Evolutionary conservation across 2,113 vertebrate species (phyloP).

Genomic region (Crotalus tigris): DNA sequence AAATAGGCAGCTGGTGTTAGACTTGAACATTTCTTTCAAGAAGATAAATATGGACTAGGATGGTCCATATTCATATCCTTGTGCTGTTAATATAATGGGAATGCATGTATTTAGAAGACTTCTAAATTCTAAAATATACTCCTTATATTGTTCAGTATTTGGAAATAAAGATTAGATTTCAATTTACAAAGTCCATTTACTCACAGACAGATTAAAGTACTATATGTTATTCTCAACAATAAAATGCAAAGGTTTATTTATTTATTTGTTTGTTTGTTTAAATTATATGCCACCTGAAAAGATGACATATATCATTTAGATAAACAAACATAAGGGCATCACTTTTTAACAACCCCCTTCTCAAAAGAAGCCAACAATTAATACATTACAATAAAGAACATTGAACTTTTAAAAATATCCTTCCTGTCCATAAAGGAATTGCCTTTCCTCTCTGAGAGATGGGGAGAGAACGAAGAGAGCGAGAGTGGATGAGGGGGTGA

Average conservation of each 20-base stretch:
- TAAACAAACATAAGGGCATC: conserved; percentile 36
- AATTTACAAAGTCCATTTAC: conserved; percentile 57
- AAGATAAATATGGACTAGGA: conserved; percentile 29
- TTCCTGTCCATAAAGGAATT: conserved; percentile 39
- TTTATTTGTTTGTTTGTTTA: conserved; percentile 37
- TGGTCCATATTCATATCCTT: conserved; percentile 5
- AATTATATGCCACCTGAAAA: conserved; percentile 48
- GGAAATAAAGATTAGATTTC: conserved; percentile 47
- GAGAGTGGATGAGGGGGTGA: not conserved
- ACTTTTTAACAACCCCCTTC: conserved; percentile 25
- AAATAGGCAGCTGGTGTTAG: conserved; percentile 24
- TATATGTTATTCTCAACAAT: conserved; percentile 57
- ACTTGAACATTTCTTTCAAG: conserved; percentile 43
- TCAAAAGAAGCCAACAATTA: conserved; percentile 31
- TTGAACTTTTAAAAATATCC: conserved; percentile 32
- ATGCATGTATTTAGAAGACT: conserved; percentile 9
- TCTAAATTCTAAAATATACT: not conserved
- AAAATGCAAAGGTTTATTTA: conserved; percentile 56
- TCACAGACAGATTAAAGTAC: conserved; percentile 46
- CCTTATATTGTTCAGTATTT: conserved; percentile 34
- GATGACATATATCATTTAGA: conserved; percentile 49
- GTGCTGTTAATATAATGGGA: conserved; percentile 21
- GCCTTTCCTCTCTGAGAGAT: not conserved
- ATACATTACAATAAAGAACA: conserved; percentile 47
- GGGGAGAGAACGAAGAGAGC: not conserved